phyloP scores from a whole-genome alignment of 64 coral and sea anemone genomes.

The Montipora efflorescens region DNA sequence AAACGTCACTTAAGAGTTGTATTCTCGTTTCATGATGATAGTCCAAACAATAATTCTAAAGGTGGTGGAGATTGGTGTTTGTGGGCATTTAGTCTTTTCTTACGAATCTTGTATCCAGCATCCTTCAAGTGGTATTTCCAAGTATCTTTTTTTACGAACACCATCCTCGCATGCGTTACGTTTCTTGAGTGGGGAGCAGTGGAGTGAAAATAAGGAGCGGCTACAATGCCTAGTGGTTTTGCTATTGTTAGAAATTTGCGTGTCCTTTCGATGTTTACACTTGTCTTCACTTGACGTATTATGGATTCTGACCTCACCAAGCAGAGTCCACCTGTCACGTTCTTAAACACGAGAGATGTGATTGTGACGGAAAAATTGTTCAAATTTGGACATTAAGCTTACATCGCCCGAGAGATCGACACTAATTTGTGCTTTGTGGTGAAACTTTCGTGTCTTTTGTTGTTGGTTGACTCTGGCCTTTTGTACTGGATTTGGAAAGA shows the following conservation, averaged over 20 bases:
- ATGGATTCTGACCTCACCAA: slow-evolving; percentile 49
- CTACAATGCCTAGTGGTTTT: no score
- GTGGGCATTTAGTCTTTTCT: no score
- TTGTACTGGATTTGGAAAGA: neutral
- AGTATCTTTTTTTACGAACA: no score
- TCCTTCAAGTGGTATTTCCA: no score
- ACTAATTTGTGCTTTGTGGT: neutral
- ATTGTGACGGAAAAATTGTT: neutral
- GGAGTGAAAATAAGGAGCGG: no score
- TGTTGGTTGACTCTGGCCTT: neutral
- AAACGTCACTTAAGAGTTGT: neutral
- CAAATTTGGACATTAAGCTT: neutral
- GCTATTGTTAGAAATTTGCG: no score
- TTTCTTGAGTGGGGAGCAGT: no score
- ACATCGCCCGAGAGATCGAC: neutral
- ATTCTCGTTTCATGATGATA: neutral
- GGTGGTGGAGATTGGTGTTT: no score
- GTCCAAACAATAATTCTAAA: no score
- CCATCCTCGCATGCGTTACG: no score
- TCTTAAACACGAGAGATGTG: neutral
- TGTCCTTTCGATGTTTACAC: neutral
- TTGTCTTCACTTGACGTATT: neutral
- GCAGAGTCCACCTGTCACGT: slow-evolving; percentile 22
- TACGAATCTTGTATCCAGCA: no score
- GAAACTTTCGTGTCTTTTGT: neutral